Evolutionary conservation across 2,113 vertebrate genomes (phyloP).

Genomic region (Rhea pennata): DNA sequence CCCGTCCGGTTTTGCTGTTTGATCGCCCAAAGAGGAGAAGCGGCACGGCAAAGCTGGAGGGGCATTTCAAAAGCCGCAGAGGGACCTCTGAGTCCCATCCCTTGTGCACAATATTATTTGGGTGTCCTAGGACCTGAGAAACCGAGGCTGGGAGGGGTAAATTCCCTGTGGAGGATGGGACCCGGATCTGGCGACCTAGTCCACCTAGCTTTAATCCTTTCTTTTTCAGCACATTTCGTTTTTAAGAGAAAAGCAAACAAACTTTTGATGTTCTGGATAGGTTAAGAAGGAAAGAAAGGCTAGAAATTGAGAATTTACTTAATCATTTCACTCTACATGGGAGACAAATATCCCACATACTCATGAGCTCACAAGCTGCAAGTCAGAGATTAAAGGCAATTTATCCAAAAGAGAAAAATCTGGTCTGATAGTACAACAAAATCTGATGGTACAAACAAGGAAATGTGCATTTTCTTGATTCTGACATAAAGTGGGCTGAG

Average conservation of each 20-base stretch:
- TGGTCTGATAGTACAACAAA: not conserved
- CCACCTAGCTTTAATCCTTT: not conserved
- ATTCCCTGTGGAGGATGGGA: not conserved
- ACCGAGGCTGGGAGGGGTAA: not conserved
- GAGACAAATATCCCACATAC: fast-evolving
- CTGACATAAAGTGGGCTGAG: not conserved
- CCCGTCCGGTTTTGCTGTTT: not conserved
- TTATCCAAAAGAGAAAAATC: not conserved
- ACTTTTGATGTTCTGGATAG: not conserved
- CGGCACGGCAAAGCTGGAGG: not conserved
- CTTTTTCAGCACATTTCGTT: not conserved
- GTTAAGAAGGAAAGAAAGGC: not conserved
- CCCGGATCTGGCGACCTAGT: not conserved
- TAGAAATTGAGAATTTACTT: not conserved
- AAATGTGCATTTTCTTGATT: not conserved
- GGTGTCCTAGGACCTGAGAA: not conserved
- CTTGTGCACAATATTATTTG: not conserved
- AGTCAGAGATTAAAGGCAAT: not conserved
- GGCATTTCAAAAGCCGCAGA: not conserved
- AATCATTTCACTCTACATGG: not conserved
- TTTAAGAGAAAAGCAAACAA: not conserved
- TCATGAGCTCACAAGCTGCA: not conserved
- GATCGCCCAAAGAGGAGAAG: not conserved
- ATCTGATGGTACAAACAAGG: not conserved
- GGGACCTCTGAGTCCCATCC: not conserved